phyloP scores from a whole-genome alignment of 1,140 invertebrate genomes.

The Lordiphosa mommai region DNA sequence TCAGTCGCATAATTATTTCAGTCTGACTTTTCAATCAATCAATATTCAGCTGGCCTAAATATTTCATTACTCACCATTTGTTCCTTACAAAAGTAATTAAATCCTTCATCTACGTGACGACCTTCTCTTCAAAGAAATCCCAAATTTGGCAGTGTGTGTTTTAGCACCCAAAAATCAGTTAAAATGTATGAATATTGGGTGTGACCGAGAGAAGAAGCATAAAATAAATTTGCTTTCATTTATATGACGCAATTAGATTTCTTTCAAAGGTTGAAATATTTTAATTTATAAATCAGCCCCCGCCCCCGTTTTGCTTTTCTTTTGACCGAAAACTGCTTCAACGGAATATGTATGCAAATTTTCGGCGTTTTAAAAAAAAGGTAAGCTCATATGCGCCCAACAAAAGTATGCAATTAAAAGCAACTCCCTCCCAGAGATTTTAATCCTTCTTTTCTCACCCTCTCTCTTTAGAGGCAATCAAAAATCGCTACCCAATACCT shows the following conservation, averaged over 20 bases:
- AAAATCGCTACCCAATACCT: slow-evolving; percentile 33
- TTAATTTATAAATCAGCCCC: slow-evolving; percentile 8
- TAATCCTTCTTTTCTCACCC: neutral
- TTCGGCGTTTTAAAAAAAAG: no score
- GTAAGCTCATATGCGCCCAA: neutral
- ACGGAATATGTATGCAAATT: neutral
- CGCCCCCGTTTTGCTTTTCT: slow-evolving; percentile 13
- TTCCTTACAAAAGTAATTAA: slow-evolving; percentile 15
- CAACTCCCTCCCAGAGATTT: neutral
- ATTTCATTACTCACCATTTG: slow-evolving; percentile 3
- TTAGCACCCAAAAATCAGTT: slow-evolving; percentile 36
- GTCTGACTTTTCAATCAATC: no score
- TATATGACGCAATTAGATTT: neutral
- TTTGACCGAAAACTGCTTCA: neutral
- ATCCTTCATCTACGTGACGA: slow-evolving; percentile 2
- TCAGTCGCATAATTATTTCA: no score
- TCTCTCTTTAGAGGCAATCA: slow-evolving; percentile 15
- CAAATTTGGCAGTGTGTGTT: slow-evolving; percentile 34
- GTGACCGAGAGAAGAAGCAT: slow-evolving; percentile 6
- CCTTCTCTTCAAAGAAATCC: slow-evolving; percentile 5
- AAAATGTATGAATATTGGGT: slow-evolving; percentile 39
- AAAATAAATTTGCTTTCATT: slow-evolving; percentile 6
- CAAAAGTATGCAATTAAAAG: slow-evolving; percentile 42
- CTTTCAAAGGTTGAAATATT: slow-evolving; percentile 10
- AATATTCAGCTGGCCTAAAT: neutral